Evolutionary conservation across 2,797 vertebrate species (phyloP), one percentile per base, ranked within the genome.

Genomic region (Iguana delicatissima): DNA sequence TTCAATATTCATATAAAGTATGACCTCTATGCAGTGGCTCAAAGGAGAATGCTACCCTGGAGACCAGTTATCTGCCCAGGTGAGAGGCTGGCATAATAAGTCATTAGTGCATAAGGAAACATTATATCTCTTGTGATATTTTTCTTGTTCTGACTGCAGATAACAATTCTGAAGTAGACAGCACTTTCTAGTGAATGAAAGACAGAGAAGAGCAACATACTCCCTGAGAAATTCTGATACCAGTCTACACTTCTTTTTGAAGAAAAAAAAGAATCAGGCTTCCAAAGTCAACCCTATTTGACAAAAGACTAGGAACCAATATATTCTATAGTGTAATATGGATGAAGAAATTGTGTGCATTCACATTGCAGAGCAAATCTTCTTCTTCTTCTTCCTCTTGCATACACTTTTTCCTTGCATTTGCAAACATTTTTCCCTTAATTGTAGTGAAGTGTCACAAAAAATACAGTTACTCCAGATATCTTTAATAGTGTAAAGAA

Each of bases 11-110:
- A 84, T 77, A 55, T 74, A 7, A 85, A 91, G 90, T 14, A 72
- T 0, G 0, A 4, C 72, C 77, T 80, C 84, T 87, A 9, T 1
- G 57, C 57, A 29, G 29, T 22, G 88, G 26, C 38, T 89, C 67
- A 89, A 62, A 87, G 55, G 67, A 82, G 55, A 85, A n/a, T 1
- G 0, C 16, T 92, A 52, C 84, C 55, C 76, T 59, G 29, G 91
- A 92, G 88, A n/a, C 0, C 64, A 89, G 32, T 57, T 89, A 79
- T 57, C 84, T 86, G 62, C 38, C 62, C 92, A 89, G 87, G 73
- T 93, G 87, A 91, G 89, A 93, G 57, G 26, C 80, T 86, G 80
- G 82, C 89, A 80, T 26, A 90, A 88, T 26, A 42, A 72, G 5
- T 91, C 32, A 80, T 67, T 42, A 73, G 22, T 6, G 16, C 4